A percentile compares a stretch with the other conserved stretches of the same genome.
These are phyloP conservation scores for Eilema depressum DNA, from an alignment of 2,888 invertebrate genomes.

Conservation along the genomic window DNA sequence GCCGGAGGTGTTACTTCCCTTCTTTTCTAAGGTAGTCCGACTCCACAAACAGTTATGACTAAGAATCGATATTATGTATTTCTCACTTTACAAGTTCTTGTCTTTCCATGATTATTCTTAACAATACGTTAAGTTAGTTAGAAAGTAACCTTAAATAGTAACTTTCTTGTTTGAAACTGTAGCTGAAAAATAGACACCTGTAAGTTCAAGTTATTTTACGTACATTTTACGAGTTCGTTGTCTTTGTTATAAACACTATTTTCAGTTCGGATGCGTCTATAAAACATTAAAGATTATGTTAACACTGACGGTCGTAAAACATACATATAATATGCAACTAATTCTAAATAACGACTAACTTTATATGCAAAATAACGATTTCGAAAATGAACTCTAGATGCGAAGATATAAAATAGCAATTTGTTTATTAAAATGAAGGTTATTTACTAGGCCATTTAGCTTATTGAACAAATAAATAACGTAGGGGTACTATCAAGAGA, in stretches of 20 bases:
- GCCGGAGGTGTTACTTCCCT: no score
- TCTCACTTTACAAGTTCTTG: background rate
- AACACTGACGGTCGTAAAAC: slow-evolving; percentile 64
- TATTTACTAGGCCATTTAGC: slow-evolving; percentile 75
- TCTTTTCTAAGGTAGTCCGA: background rate
- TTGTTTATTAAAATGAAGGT: slow-evolving; percentile 61
- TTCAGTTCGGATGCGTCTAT: slow-evolving; percentile 64
- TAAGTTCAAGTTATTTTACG: slow-evolving; percentile 64
- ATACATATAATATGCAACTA: slow-evolving; percentile 44
- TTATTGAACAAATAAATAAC: slow-evolving; percentile 83
- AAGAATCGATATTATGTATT: background rate
- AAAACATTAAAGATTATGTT: slow-evolving; percentile 68
- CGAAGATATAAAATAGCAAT: slow-evolving; percentile 54
- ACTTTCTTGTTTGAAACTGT: slow-evolving; percentile 31
- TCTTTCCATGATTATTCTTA: background rate
- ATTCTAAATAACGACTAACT: slow-evolving; percentile 31
- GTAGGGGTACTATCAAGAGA: slow-evolving; percentile 78
- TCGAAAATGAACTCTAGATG: slow-evolving; percentile 26
- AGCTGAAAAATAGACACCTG: slow-evolving; percentile 48
- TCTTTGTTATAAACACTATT: slow-evolving; percentile 80
- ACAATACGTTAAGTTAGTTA: background rate
- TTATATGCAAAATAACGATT: slow-evolving; percentile 22
- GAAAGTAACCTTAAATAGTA: background rate
- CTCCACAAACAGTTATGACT: background rate
- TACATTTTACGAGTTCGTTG: slow-evolving; percentile 83